Base-by-base conservation (phyloP, 2,888 invertebrate genomes). In the Anoplius nigerrimus region DNA sequence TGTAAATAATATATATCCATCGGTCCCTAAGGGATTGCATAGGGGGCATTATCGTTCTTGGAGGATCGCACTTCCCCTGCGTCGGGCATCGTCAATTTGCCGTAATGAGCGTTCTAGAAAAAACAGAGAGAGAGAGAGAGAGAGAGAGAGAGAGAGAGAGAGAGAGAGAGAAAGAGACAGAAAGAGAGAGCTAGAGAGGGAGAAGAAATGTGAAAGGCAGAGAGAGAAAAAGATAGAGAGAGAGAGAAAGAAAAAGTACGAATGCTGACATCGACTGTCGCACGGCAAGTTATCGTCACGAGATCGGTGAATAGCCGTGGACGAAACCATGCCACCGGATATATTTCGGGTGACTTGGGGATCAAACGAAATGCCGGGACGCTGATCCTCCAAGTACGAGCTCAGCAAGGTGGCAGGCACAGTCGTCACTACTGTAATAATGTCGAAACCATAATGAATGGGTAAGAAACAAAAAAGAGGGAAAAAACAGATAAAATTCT, bases 361-460 rank as follows among this genome's bases (percentile, higher is more conserved):
- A 82, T 82, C 80, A 81, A 82, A 81, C 78, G 77, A 65, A 74
- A 65, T 76, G 74, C 43, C 21, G 57, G 46, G 60, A 72, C 71
- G 79, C 78, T 80, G 86, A 86, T 86, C 86, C 86, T 86, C 84
- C 86, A 86, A 85, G 81, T 76, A 83, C 82, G 83, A 82, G 82
- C 81, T 82, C 79, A 84, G 85, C 84, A 80, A 85, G 83, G 83
- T 84, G 80, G 86, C 86, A 86, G 86, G 86, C 85, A 85, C 84
- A 84, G 84, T 85, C 79, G 78, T 85, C 81, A 84, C 85, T 84
- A 86, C 84, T 85, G 75, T 76, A 76, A 80, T 65, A 43, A 76
- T 69, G 77, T 76, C 74, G 74, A 79, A 79, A 78, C 78, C 74
- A 84, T 80, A 82, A 74, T 72, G 69, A 79, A 74, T 76, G 69